A percentile compares a stretch with the other conserved stretches of the same genome.
Conservation (phyloP, 2,113 vertebrate species). For the Trematomus loennbergii region DNA sequence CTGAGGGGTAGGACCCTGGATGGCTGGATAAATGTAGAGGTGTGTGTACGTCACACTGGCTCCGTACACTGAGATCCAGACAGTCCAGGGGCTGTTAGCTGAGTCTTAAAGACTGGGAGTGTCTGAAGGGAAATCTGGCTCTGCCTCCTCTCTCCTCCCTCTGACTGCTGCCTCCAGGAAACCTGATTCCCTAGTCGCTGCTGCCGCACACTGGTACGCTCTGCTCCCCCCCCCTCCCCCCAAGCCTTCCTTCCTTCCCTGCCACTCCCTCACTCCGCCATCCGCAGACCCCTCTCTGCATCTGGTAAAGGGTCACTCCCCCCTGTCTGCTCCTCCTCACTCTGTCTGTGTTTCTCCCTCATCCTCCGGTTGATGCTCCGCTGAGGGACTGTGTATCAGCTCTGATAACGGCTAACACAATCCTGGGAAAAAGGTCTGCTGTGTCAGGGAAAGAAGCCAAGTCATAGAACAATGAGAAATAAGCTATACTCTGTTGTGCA, state of each 20-base stretch:
- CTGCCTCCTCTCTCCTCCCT: slow-evolving; percentile 42
- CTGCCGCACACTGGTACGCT: slow-evolving; percentile 55
- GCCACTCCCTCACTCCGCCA: slow-evolving; percentile 43
- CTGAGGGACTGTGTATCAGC: slow-evolving; percentile 7
- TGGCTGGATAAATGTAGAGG: background rate
- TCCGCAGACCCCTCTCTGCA: slow-evolving; percentile 26
- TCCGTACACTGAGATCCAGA: slow-evolving; percentile 15
- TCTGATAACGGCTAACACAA: slow-evolving; percentile 41
- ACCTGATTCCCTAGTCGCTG: slow-evolving; percentile 61
- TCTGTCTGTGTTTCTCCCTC: slow-evolving; percentile 6
- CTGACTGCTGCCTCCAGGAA: slow-evolving; percentile 50
- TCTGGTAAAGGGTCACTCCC: slow-evolving; percentile 19
- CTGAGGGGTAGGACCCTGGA: background rate
- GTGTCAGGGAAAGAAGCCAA: slow-evolving; percentile 1
- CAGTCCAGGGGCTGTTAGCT: slow-evolving; percentile 36
- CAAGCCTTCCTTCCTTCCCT: slow-evolving; percentile 52
- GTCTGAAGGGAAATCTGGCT: slow-evolving; percentile 46
- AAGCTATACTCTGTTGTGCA: no score
- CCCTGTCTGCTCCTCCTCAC: background rate
- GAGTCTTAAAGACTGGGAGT: slow-evolving; percentile 55
- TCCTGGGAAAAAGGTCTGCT: slow-evolving; percentile 23
- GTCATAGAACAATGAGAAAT: slow-evolving; percentile 20
- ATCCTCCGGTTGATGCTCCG: slow-evolving; percentile 16
- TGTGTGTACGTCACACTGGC: background rate
- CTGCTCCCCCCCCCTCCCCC: slow-evolving; percentile 12